phyloP scores from a whole-genome alignment of 2,888 invertebrate genomes.

The Tupiocoris notatus region DNA sequence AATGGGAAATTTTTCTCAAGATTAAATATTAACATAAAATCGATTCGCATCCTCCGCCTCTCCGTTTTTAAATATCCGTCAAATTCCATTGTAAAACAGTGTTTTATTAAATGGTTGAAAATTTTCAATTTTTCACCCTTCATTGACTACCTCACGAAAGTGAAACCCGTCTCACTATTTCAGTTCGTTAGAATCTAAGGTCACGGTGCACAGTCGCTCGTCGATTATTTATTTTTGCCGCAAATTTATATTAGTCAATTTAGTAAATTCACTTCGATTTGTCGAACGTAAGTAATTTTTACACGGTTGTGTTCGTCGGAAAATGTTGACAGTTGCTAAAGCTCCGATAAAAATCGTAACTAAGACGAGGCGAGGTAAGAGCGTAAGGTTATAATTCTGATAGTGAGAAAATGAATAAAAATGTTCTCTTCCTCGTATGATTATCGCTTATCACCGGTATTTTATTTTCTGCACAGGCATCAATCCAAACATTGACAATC shows the following conservation, averaged over 20 bases:
- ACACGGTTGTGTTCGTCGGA: not conserved
- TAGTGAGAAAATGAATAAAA: not conserved
- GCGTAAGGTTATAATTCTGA: not conserved
- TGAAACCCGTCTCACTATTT: too few relatives aligned
- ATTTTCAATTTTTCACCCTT: too few relatives aligned
- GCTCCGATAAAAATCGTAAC: slow-evolving; percentile 86
- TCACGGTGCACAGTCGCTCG: not conserved
- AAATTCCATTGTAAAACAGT: too few relatives aligned
- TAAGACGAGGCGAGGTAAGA: slow-evolving; percentile 75
- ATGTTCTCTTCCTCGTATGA: slow-evolving; percentile 34
- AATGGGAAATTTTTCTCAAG: too few relatives aligned
- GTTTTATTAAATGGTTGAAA: too few relatives aligned
- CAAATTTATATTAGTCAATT: not conserved
- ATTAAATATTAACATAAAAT: too few relatives aligned
- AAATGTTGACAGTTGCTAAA: slow-evolving; percentile 84
- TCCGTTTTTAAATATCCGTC: too few relatives aligned
- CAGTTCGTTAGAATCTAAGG: not conserved
- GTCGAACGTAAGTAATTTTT: not conserved
- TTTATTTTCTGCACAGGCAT: slow-evolving; percentile 63
- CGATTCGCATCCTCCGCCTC: too few relatives aligned
- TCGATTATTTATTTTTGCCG: not conserved
- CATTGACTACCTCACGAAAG: too few relatives aligned
- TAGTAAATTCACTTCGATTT: not conserved
- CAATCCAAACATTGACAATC: slow-evolving; percentile 68
- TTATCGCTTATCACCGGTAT: not conserved